Evolutionary conservation across 2,888 invertebrate genomes (phyloP), one percentile per base, ranked within the genome.

Genomic region (Spisula subtruncata): DNA sequence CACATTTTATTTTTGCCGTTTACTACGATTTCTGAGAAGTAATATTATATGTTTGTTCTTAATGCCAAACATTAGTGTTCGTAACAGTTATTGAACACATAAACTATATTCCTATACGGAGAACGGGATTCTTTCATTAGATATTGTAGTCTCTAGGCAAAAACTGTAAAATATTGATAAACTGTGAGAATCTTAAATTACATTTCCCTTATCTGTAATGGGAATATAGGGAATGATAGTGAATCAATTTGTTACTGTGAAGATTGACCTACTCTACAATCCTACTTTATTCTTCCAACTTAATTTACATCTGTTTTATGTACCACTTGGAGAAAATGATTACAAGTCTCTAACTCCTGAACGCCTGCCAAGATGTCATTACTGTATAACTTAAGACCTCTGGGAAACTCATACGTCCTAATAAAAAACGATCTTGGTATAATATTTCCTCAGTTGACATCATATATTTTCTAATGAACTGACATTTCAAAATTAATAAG

Each of bases 241-340:
- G 25, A 60, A 60, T 60, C 60, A 60, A 60, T 60, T 25, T 25
- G 60, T 60, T 25, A 60, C 60, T 18, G 25, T 1, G 20, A 60
- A n/a, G 60, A 60, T 60, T 60, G 60, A 60, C 60, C 12, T 20
- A 6, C 8, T 60, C n/a, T 25, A 60, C n/a, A n/a, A 60, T n/a
- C 25, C 1, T 20, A 60, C 25, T 60, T 60, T 25, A 6, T 60
- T 60, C 60, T 25, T 25, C 20, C 20, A 25, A 5, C n/a, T 60
- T 60, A 60, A 60, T 60, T 60, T 60, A 60, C 60, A 60, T 60
- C 60, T 41, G 60, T 60, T 60, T 60, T 60, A 60, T 60, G 60
- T 20, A 60, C 20, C n/a, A 60, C 60, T 60, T 60, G 60, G 60
- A 25, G n/a, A 25, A 20, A 60, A 6, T 60, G 20, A 60, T 60